A percentile compares a stretch with the other conserved stretches of the same genome.
phyloP scores from a whole-genome alignment of 2,113 vertebrate species.

The Psilopsiagon aurifrons region DNA sequence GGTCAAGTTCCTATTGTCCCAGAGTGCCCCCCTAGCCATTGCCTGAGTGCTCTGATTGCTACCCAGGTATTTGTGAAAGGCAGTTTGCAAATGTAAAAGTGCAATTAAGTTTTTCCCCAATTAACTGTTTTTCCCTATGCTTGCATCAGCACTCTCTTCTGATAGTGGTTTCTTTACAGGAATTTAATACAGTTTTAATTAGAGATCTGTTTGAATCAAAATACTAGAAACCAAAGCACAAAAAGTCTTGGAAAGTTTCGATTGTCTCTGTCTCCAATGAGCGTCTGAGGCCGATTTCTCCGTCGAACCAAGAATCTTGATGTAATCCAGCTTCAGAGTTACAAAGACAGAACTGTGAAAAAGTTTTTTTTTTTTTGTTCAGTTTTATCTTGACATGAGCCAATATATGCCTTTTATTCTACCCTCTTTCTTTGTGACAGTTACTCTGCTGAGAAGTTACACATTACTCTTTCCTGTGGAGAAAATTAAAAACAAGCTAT shows the following conservation, averaged over 20 bases:
- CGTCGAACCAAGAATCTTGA: conserved; percentile 17
- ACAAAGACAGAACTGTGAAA: conserved; percentile 10
- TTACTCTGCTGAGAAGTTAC: conserved; percentile 60
- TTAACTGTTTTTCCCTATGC: neutral
- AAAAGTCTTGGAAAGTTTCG: neutral
- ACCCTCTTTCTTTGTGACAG: conserved; percentile 48
- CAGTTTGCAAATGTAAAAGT: neutral
- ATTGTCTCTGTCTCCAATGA: neutral
- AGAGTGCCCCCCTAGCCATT: neutral
- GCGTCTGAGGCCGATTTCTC: neutral
- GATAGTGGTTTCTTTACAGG: neutral
- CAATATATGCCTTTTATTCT: conserved; percentile 62
- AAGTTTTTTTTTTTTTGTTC: neutral
- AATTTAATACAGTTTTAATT: conserved; percentile 11
- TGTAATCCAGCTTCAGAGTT: conserved; percentile 18
- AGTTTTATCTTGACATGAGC: conserved; percentile 59
- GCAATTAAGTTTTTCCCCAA: neutral
- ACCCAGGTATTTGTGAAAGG: neutral
- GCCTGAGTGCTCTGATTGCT: neutral
- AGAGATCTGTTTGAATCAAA: neutral
- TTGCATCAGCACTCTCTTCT: neutral
- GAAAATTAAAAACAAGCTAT: conserved; percentile 72
- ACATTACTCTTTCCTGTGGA: conserved; percentile 62
- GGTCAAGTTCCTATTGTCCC: neutral
- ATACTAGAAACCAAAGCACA: neutral